phyloP scores from a whole-genome alignment of 2,113 vertebrate species.

The Mus spicilegus region DNA sequence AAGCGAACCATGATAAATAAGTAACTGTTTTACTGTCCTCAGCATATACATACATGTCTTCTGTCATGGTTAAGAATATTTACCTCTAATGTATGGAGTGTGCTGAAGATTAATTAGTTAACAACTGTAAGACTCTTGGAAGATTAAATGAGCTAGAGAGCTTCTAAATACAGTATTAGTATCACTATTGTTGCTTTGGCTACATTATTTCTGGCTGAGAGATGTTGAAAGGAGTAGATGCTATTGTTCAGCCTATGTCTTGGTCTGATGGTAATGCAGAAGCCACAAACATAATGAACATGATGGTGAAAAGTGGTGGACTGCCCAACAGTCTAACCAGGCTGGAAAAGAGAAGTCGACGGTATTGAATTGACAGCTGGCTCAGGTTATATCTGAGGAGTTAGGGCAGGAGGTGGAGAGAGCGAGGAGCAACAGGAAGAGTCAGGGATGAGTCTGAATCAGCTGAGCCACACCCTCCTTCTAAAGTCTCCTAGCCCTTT shows the following conservation, averaged over 20 bases:
- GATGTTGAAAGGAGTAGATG: neutral
- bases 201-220: conserved; percentile 40
- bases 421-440: conserved; percentile 43
- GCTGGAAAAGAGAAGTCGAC: neutral
- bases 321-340: neutral
- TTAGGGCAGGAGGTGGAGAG: neutral
- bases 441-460: conserved; percentile 22
- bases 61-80: conserved; percentile 72
- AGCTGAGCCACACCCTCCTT: conserved; percentile 63
- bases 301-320: neutral
- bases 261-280: neutral
- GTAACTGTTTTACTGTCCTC: conserved; percentile 79
- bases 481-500: conserved; percentile 37
- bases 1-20: conserved; percentile 85
- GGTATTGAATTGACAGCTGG: neutral
- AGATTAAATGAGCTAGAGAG: neutral
- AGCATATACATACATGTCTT: conserved; percentile 30
- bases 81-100: conserved; percentile 28
- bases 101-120: conserved; percentile 68
- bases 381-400: neutral
- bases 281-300: neutral
- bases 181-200: neutral
- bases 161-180: conserved; percentile 59
- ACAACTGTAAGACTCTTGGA: conserved; percentile 62
- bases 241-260: neutral